Evolutionary conservation across 2,797 vertebrate species (phyloP), one percentile per base, ranked within the genome.

Genomic region (Spinus pinus): DNA sequence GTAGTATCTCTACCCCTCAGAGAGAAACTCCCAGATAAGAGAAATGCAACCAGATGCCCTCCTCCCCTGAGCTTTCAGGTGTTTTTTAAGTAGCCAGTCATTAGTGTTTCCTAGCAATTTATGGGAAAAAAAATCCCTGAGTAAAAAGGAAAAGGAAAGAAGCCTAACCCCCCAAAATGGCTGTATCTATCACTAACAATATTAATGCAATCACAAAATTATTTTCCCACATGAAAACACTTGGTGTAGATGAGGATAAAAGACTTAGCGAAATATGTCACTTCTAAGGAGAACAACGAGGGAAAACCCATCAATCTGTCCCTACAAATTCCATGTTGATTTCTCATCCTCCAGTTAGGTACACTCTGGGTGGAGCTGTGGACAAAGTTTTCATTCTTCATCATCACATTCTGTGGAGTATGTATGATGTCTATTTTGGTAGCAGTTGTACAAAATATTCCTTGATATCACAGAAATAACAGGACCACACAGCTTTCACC

Each of bases 351-450:
- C 27, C 27, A 28, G 12, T 14, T 24, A 42, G 12, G 27, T 20
- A 35, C 35, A 35, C 35, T 35, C 35, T 35, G 35, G 35, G 50
- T 62, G 7, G 8, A 33, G 42, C 18, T 1, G 0, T 27, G 31
- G 22, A 24, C 37, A 57, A 79, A 50, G 15, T 28, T n/a, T 20
- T 49, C 0, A 0, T 50, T 64, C 16, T 19, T 64, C 1, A 0
- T 20, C 5, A 27, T 50, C 18, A 16, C 27, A 24, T 21, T 30
- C 5, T 65, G 25, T 16, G 4, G n/a, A 51, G 65, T 44, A 39
- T 5, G 5, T 21, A 57, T 12, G 9, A 50, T 24, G 24, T 24
- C 6, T n/a, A 24, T 31, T 71, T 49, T 37, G 35, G 6, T 24
- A 64, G 42, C 28, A 65, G 23, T 39, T 33, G 19, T 57, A 44